phyloP scores from a whole-genome alignment of 64 coral and sea anemone genomes.

The Stichodactyla mertensii region DNA sequence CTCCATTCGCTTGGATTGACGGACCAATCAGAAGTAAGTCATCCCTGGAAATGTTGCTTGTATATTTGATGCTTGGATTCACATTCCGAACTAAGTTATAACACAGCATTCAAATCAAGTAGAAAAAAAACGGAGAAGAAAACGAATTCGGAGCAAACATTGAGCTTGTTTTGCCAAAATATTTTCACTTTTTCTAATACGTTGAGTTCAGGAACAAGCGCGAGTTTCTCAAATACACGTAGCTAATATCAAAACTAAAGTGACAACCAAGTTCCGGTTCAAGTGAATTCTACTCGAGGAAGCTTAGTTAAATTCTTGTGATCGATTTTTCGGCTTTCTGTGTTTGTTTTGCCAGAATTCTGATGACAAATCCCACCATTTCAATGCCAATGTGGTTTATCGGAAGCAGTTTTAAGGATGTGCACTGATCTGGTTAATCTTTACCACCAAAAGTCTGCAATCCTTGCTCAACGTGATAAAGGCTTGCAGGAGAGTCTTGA shows the following conservation, averaged over 20 bases:
- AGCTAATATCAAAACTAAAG: no score
- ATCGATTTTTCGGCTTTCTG: background rate
- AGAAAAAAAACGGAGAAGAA: background rate
- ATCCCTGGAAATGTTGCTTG: conserved; percentile 12
- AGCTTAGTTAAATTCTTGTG: no score
- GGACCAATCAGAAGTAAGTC: background rate
- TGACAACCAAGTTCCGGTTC: no score
- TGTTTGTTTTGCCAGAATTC: background rate
- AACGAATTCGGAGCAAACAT: background rate
- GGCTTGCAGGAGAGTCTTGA: background rate
- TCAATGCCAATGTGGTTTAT: background rate
- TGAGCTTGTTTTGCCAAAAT: background rate
- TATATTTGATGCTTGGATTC: background rate
- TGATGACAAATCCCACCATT: background rate
- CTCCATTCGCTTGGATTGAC: background rate
- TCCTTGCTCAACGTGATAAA: background rate
- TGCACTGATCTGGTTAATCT: background rate
- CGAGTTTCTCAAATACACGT: no score
- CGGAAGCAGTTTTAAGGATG: background rate
- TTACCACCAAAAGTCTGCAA: background rate
- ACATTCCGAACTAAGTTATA: background rate
- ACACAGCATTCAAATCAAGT: background rate
- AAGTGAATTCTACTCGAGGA: no score
- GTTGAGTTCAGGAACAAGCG: no score
- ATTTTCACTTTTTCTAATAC: background rate